Evolutionary conservation across 2,888 invertebrate species (phyloP).

Genomic region (Elgonia sp.): DNA sequence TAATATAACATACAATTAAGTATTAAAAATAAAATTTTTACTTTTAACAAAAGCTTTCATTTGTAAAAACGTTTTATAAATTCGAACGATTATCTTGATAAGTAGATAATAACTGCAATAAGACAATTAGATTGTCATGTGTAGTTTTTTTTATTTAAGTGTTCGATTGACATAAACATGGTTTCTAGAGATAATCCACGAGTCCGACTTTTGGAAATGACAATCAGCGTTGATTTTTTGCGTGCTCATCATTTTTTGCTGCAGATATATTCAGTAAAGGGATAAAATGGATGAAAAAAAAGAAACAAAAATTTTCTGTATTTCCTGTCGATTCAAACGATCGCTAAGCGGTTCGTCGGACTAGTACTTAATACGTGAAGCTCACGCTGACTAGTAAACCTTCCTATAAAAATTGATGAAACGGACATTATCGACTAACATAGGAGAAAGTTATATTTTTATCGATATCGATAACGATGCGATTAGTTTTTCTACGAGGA

Average conservation of each 20-base stretch:
- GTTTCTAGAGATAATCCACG: not conserved
- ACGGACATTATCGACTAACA: slow-evolving; percentile 43
- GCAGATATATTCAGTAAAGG: not conserved
- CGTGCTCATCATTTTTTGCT: slow-evolving; percentile 15
- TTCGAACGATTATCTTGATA: too few species aligned
- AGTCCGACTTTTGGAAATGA: slow-evolving; percentile 43
- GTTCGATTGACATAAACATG: not conserved
- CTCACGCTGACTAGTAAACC: slow-evolving; percentile 43
- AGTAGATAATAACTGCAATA: too few species aligned
- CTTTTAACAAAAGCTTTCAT: too few species aligned
- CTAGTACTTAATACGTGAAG: slow-evolving; percentile 54
- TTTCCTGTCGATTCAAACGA: slow-evolving; percentile 33
- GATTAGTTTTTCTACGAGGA: slow-evolving; percentile 68
- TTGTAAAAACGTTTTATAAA: too few species aligned
- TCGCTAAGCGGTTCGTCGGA: slow-evolving; percentile 43
- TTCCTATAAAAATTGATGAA: slow-evolving; percentile 58
- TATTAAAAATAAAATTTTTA: too few species aligned
- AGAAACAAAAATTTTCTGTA: not conserved
- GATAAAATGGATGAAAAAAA: slow-evolving; percentile 3
- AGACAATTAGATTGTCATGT: too few species aligned
- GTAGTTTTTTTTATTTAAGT: too few species aligned
- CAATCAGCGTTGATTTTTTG: slow-evolving; percentile 59
- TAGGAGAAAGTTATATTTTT: slow-evolving; percentile 71
- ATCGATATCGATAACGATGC: slow-evolving; percentile 52
- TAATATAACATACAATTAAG: too few species aligned